These are phyloP conservation scores for Frieseomelitta varia DNA, from an alignment of 1,140 invertebrate species.

Conservation along the genomic window DNA sequence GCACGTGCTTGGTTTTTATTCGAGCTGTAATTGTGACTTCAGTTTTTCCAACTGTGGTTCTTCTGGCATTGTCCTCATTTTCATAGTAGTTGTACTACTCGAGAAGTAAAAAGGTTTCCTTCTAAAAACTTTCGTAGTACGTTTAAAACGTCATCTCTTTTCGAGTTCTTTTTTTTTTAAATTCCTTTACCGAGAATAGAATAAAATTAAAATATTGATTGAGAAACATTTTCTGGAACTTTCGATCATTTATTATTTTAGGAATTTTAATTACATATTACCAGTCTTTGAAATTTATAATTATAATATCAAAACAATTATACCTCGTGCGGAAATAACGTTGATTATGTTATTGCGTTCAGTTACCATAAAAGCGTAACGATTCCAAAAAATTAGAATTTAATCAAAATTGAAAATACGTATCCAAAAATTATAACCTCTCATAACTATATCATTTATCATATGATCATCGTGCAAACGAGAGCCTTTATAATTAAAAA, in stretches of 20 bases:
- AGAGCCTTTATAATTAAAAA: too few relatives aligned
- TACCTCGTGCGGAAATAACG: background rate
- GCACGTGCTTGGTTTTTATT: slow-evolving; percentile 3
- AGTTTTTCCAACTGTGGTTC: background rate
- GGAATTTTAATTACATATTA: background rate
- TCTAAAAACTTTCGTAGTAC: background rate
- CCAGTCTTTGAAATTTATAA: background rate
- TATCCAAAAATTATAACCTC: too few relatives aligned
- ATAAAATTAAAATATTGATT: background rate
- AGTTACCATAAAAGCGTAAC: background rate
- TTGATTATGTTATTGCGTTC: background rate
- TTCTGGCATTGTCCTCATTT: background rate
- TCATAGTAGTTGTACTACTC: background rate
- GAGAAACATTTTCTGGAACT: background rate
- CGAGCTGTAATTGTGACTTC: background rate
- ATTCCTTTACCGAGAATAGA: background rate
- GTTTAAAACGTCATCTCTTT: background rate
- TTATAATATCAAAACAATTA: background rate
- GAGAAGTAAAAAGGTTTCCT: background rate
- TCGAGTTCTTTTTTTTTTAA: background rate
- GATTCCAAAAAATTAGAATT: background rate
- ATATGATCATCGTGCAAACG: too few relatives aligned
- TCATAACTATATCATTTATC: too few relatives aligned
- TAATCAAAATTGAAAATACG: background rate
- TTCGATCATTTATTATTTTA: background rate